Conservation (phyloP, 2,797 vertebrate species). For the Anguilla anguilla region DNA sequence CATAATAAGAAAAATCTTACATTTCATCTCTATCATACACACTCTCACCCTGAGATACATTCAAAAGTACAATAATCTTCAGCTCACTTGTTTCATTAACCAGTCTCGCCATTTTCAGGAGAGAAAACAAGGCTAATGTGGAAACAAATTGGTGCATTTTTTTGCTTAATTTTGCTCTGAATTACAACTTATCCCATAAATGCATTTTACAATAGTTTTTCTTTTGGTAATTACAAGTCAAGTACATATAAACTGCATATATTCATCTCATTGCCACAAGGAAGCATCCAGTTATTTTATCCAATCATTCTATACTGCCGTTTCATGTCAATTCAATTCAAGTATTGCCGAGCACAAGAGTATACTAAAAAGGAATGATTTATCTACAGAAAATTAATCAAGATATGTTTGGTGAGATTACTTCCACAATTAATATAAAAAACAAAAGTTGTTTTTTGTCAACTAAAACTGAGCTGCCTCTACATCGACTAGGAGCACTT, state of each 20-base stretch:
- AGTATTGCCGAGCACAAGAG: too few relatives aligned
- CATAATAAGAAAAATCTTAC: neutral
- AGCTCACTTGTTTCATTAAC: neutral
- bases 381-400: too few relatives aligned
- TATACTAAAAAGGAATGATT: too few relatives aligned
- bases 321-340: neutral
- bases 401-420: too few relatives aligned
- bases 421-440: too few relatives aligned
- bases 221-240: neutral
- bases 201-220: neutral
- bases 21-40: neutral
- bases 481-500: conserved; percentile 55
- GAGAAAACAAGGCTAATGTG: neutral
- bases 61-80: neutral
- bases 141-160: too few relatives aligned
- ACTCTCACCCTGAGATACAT: neutral
- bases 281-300: neutral
- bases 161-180: neutral
- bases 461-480: neutral
- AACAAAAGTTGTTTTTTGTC: neutral
- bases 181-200: neutral
- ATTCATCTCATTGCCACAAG: too few relatives aligned
- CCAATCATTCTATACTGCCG: neutral
- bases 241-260: neutral
- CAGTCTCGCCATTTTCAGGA: neutral